Conservation (phyloP, 2,797 vertebrate genomes). For the Monodelphis domestica region DNA sequence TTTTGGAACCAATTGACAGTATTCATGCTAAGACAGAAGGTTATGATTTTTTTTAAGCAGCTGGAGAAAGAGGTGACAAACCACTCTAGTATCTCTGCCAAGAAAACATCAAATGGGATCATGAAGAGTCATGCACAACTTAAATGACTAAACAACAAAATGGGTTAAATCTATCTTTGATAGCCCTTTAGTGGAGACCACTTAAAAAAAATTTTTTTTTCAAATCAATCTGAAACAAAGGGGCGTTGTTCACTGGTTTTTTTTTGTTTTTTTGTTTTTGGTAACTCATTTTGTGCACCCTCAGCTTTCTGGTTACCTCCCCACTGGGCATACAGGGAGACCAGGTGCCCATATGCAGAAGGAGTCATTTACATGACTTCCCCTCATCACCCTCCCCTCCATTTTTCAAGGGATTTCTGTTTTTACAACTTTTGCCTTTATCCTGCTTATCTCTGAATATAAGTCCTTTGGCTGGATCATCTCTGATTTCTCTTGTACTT, state of each 20-base stretch:
- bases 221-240: too few relatives aligned
- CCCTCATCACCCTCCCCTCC: accelerated
- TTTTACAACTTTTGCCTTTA: constrained; percentile 76
- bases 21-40: too few relatives aligned
- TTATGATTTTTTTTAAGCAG: too few relatives aligned
- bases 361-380: constrained; percentile 66
- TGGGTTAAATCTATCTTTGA: too few relatives aligned
- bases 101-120: neutral
- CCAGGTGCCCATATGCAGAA: constrained; percentile 63
- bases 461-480: constrained; percentile 18
- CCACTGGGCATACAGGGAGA: constrained; percentile 70
- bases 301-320: neutral
- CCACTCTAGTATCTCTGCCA: neutral
- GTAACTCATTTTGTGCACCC: neutral
- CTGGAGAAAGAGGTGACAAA: neutral
- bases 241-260: too few relatives aligned
- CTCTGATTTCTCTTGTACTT: constrained; percentile 25
- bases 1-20: too few relatives aligned
- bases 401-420: constrained; percentile 70
- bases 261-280: too few relatives aligned
- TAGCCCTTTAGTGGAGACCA: too few relatives aligned
- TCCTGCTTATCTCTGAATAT: constrained; percentile 52
- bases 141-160: too few relatives aligned
- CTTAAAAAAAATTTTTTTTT: too few relatives aligned
- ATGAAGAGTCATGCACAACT: neutral